Evolutionary conservation across 2,888 invertebrate genomes (phyloP), one percentile per base, ranked within the genome.

Genomic region (Agriopis marginaria): DNA sequence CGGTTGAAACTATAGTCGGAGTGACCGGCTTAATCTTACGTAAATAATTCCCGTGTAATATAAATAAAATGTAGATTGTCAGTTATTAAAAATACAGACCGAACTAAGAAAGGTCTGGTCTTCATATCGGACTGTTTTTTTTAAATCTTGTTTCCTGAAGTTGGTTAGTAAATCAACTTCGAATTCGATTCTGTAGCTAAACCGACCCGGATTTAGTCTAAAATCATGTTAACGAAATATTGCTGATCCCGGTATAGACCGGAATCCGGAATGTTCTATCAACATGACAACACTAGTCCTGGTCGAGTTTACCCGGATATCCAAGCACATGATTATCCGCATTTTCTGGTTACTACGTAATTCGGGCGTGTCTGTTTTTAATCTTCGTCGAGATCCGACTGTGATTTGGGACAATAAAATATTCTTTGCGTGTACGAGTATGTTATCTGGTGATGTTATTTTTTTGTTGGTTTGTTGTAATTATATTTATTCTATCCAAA

Each of bases 291-390:
- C 69, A 53, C 69, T 69, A 61, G 6, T 32, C 77, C 79, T 76
- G 78, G 76, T 66, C 72, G 76, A 81, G 76, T 81, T 86, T 83
- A 86, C 83, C 82, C 86, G 85, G 86, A 84, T 84, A 85, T 82
- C 82, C 81, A 83, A 78, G 86, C 78, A 80, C 85, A 86, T 85
- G 86, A 86, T 89, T 84, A 86, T 86, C 80, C 81, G 75, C 77
- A 75, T 83, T 84, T 80, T 77, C 78, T 79, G 81, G 79, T 82
- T 83, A 79, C 77, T 78, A 72, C 75, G 79, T 84, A 80, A 82
- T 83, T 79, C 78, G 71, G 79, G 76, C 77, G 79, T 78, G 82
- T 78, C 81, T 79, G 78, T 75, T 84, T 83, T 81, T 80, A 82
- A 83, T 85, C 77, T 80, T 71, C 67, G 62, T 68, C 71, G 70